These are phyloP conservation scores for Anneissia japonica DNA, from an alignment of 35 echinoderm and acorn worm genomes.

Conservation along the genomic window DNA sequence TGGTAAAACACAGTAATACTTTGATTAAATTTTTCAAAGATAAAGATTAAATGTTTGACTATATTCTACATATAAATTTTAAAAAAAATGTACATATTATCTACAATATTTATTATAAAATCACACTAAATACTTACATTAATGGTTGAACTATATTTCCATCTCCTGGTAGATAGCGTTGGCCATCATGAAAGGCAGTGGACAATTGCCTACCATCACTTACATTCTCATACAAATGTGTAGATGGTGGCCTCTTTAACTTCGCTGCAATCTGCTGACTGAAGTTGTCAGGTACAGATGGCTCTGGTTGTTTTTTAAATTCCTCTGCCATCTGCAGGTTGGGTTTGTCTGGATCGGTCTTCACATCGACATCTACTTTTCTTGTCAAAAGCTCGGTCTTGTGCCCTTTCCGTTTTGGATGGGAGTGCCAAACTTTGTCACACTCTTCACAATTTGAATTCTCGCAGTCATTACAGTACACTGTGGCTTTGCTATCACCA, in stretches of 20 bases:
- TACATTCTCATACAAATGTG: not conserved
- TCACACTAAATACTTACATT: not conserved
- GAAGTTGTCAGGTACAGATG: not conserved
- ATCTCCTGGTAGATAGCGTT: not conserved
- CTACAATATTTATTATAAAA: no score
- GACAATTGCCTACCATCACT: no score
- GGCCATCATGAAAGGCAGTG: no score
- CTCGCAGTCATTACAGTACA: not conserved
- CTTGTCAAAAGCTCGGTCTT: not conserved
- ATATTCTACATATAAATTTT: no score
- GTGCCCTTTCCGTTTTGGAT: not conserved
- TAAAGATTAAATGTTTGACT: no score
- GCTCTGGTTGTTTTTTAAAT: not conserved
- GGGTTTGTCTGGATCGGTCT: no score
- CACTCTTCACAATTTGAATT: not conserved
- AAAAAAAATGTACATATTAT: no score
- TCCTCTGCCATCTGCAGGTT: no score
- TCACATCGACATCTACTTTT: not conserved
- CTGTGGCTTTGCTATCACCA: not conserved
- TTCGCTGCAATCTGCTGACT: not conserved
- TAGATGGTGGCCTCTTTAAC: not conserved
- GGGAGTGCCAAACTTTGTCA: not conserved
- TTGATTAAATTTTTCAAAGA: no score
- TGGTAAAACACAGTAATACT: no score
- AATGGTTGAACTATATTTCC: not conserved